These are phyloP conservation scores for Hippocampus barbouri DNA, from an alignment of 2,113 vertebrate genomes.

Conservation along the genomic window DNA sequence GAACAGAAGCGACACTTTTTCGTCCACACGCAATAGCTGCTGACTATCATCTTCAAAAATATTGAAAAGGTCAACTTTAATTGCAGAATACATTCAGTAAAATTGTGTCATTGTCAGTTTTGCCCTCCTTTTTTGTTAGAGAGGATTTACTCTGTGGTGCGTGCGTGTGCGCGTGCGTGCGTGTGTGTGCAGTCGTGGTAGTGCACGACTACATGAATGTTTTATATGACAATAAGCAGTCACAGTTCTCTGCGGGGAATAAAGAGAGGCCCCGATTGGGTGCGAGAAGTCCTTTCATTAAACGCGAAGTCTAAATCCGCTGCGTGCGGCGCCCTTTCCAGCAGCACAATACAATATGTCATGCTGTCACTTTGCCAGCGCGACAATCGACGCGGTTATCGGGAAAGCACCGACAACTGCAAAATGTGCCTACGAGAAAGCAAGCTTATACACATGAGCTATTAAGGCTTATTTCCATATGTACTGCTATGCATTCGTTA, in stretches of 20 bases:
- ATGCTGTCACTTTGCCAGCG: conserved; percentile 58
- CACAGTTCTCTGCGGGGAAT: conserved; percentile 40
- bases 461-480: conserved; percentile 40
- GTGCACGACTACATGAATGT: conserved; percentile 13
- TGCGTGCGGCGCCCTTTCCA: conserved; percentile 37
- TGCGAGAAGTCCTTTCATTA: conserved; percentile 53
- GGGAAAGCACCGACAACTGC: conserved; percentile 51
- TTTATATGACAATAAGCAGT: conserved; percentile 34
- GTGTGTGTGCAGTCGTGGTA: conserved; percentile 2
- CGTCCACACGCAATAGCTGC: too few species aligned
- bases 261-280: conserved; percentile 34
- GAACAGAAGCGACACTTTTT: too few species aligned
- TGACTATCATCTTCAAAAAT: background rate
- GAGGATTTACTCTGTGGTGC: conserved; percentile 4
- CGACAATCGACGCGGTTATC: conserved; percentile 49
- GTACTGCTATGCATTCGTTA: background rate
- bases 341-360: conserved; percentile 30
- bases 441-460: conserved; percentile 48
- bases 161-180: conserved; percentile 3
- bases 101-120: background rate
- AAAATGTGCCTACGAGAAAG: conserved; percentile 62
- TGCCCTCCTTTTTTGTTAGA: background rate
- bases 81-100: background rate
- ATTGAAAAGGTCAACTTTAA: background rate
- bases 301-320: conserved; percentile 57